Base-by-base conservation (phyloP, 2,797 vertebrate species). In the Rhabdophis nuchalis region DNA sequence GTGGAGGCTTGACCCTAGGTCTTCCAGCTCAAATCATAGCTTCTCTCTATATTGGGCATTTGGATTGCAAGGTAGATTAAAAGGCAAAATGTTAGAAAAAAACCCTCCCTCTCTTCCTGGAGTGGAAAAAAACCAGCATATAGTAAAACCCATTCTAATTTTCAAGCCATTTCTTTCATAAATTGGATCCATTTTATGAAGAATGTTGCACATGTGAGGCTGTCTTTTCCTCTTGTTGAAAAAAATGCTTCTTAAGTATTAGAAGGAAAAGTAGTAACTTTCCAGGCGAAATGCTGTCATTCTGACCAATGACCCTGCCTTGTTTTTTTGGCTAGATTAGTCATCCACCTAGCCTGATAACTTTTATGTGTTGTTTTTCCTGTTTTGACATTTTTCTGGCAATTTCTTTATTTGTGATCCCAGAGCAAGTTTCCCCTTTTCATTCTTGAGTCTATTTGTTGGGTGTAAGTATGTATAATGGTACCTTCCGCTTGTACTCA, bases 301-400 rank as follows among this genome's bases (percentile, higher is more conserved):
- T 56, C 18, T 92, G 93, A 54, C 57, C 32, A 64, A 87, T 95
- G 93, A 95, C 92, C 93, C 94, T 92, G 60, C 41, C 89, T 94
- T 61, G 94, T 87, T 85, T 92, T 92, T 94, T 95, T 95, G 92
- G 94, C 91, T 88, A 89, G 32, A 46, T 36, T 68, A 91, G 95
- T 92, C 93, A 95, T 94, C 92, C 95, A 89, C 61, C 72, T 90
- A 88, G 20, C 68, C 88, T 85, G 91, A 89, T 61, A 86, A 68
- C 23, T 85, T 77, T 89, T 92, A 32, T 86, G 89, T 72, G 91
- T 86, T 0, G 0, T 87, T 94, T 95, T 95, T 93, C 94, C 96
- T 95, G 92, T 95, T 94, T 94, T 93, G 94, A 94, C 72, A 85
- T 50, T 50, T 50, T 29, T 86, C 23, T 85, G 85, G 56, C 90